phyloP scores from a whole-genome alignment of 1,140 invertebrate species.

The Polyergus mexicanus region DNA sequence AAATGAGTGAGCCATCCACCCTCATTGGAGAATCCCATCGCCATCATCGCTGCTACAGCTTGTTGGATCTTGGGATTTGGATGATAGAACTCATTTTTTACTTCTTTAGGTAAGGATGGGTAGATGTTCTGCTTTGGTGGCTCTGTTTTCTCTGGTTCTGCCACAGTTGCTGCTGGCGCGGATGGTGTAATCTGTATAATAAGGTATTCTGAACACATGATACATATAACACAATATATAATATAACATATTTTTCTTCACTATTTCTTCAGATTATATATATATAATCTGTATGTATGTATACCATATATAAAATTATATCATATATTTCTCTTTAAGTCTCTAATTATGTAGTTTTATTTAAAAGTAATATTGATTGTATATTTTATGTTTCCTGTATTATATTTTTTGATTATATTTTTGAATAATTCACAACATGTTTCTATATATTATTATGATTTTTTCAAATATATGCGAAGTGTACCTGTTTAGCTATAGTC shows the following conservation, averaged over 20 bases:
- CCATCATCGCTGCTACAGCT: slow-evolving; percentile 90
- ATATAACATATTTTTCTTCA: too few species aligned
- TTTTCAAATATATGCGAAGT: neutral
- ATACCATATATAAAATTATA: neutral
- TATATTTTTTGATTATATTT: slow-evolving; percentile 8
- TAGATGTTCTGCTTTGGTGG: slow-evolving; percentile 65
- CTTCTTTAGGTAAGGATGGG: slow-evolving; percentile 71
- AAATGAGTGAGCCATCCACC: slow-evolving; percentile 88
- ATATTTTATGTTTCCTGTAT: neutral
- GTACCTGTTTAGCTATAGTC: slow-evolving; percentile 56
- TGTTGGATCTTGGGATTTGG: slow-evolving; percentile 88
- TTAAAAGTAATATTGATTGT: neutral
- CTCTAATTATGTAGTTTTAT: neutral
- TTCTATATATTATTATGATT: neutral
- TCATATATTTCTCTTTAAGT: neutral
- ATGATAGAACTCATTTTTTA: slow-evolving; percentile 72
- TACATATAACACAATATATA: neutral
- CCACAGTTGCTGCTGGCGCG: slow-evolving; percentile 21
- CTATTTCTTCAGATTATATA: too few species aligned
- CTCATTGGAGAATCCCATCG: slow-evolving; percentile 94
- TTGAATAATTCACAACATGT: neutral
- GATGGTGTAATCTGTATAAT: slow-evolving; percentile 52
- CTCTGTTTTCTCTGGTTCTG: slow-evolving; percentile 32
- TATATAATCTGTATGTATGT: neutral
- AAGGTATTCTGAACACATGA: slow-evolving; percentile 24